Base-by-base conservation (phyloP, 2,797 vertebrate species). In the Diplodus puntazzo region DNA sequence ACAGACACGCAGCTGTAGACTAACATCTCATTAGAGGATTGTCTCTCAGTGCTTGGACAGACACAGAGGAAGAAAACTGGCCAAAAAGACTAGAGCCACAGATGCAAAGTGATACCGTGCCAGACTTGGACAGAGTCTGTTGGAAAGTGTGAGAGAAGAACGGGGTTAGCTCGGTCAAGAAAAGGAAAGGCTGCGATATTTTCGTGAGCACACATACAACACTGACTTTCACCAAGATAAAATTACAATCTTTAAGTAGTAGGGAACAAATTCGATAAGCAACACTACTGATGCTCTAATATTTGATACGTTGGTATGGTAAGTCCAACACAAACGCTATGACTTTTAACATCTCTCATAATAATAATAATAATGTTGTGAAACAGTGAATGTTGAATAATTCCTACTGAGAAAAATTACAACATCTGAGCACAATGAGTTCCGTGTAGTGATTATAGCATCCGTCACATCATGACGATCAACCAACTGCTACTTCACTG, bases 71-170 rank as follows among this genome's bases (percentile, higher is more conserved):
- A 94, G 88, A 93, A 81, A 34, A 95, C 45, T 62, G 69, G 92
- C 30, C 66, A 82, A 82, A 77, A 78, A 77, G 78, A 74, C 82
- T 84, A 89, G 34, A 86, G 89, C 70, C 60, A 84, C 58, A 91
- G 85, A 89, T 91, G 87, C 80, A 92, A 89, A 90, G 77, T 83
- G 84, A 92, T 95, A 95, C 93, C 93, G 92, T 95, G 92, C 85
- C 91, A 94, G 83, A 95, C 87, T 94, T 92, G 93, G 93, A 90
- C 86, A 93, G 89, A 94, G 93, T 95, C 93, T 95, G 95, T 94
- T 91, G 93, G 90, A 91, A 92, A 88, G 92, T 92, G 88, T 89
- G 76, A 94, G 81, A 95, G 70, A 91, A 92, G 74, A 81, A 68
- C 2, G 25, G 55, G 75, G 25, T 92, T 90, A 92, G 81, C 57